These are phyloP conservation scores for Pegea sp. DNA, from an alignment of 23 tunicate genomes.

Conservation along the genomic window DNA sequence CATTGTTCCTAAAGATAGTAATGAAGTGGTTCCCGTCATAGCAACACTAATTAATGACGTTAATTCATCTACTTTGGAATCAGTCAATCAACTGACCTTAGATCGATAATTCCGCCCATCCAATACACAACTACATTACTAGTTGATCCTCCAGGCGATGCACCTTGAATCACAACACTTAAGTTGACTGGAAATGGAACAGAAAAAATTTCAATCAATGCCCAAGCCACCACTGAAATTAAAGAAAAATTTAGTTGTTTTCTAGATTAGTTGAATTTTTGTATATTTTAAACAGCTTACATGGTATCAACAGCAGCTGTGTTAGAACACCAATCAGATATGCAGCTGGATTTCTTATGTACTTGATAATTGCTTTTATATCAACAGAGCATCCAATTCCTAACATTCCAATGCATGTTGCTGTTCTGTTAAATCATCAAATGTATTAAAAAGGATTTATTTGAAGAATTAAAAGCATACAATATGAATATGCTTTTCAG, in stretches of 20 bases:
- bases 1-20: slow-evolving; percentile 30
- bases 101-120: slow-evolving; percentile 34
- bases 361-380: slow-evolving; percentile 5
- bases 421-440: slow-evolving; percentile 1
- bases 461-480: no score
- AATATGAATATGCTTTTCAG: no score
- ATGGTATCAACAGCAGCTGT: slow-evolving; percentile 16
- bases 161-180: slow-evolving; percentile 33
- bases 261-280: no score
- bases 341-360: slow-evolving; percentile 18
- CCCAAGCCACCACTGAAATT: slow-evolving; percentile 23
- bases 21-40: slow-evolving; percentile 32
- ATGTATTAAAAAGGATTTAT: no score
- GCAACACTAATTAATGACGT: slow-evolving; percentile 12
- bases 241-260: no score
- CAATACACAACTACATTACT: slow-evolving; percentile 38
- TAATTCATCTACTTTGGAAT: background rate
- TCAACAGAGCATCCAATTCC: slow-evolving; percentile 21
- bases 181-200: slow-evolving; percentile 5
- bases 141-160: slow-evolving; percentile 32
- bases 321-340: slow-evolving; percentile 8
- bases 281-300: no score
- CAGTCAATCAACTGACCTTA: slow-evolving; percentile 7
- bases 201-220: slow-evolving; percentile 16
- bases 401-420: slow-evolving; percentile 9